A percentile compares a stretch with the other conserved stretches of the same genome.
These are phyloP conservation scores for Ptiloglossa arizonensis DNA, from an alignment of 1,140 invertebrate species.

Conservation along the genomic window DNA sequence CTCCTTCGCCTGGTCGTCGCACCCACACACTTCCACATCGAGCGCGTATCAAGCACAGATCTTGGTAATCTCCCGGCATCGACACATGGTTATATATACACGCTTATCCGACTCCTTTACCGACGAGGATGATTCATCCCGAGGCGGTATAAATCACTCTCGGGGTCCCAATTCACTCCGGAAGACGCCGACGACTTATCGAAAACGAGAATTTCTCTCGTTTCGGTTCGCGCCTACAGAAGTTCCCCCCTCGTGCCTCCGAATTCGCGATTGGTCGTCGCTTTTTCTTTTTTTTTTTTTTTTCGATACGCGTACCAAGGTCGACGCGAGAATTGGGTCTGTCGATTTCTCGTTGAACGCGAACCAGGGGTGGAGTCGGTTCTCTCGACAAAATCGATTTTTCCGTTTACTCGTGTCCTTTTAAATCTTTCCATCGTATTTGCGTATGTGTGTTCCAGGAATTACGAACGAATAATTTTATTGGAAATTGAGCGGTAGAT, in stretches of 20 bases:
- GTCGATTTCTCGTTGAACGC: too few relatives aligned
- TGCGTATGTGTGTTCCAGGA: too few relatives aligned
- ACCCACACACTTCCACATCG: constrained; percentile 75
- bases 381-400: background rate
- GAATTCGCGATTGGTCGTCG: too few relatives aligned
- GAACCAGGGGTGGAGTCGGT: too few relatives aligned
- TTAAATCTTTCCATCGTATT: too few relatives aligned
- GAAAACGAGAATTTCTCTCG: constrained; percentile 71
- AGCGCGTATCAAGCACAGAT: constrained; percentile 73
- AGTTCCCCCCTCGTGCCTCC: background rate
- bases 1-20: constrained; percentile 64
- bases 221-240: constrained; percentile 35
- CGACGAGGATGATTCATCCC: constrained; percentile 77
- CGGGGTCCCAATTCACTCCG: constrained; percentile 70
- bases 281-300: too few relatives aligned
- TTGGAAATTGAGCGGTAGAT: too few relatives aligned
- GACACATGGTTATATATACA: constrained; percentile 73
- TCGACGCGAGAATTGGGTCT: too few relatives aligned
- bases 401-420: background rate
- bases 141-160: constrained; percentile 75
- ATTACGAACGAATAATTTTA: too few relatives aligned
- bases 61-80: constrained; percentile 77
- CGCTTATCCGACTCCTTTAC: constrained; percentile 71
- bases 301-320: too few relatives aligned
- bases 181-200: constrained; percentile 70